phyloP scores from a whole-genome alignment of 2,888 invertebrate species.

The Noctua comes region DNA sequence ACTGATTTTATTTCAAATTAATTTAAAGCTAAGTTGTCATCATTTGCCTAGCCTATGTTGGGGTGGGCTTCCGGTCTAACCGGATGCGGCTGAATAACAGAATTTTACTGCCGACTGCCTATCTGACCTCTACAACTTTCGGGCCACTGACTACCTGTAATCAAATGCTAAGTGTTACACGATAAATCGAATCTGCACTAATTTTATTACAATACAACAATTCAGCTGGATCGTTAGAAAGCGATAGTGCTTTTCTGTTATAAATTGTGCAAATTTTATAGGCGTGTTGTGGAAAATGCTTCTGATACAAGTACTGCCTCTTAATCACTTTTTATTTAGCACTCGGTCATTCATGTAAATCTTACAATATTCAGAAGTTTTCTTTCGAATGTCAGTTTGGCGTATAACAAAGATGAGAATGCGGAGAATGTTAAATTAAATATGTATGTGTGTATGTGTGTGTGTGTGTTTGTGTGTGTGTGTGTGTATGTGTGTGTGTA shows the following conservation, averaged over 20 bases:
- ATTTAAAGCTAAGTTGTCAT: neutral
- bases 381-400: neutral
- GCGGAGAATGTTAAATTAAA: constrained; percentile 55
- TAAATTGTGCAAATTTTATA: constrained; percentile 21
- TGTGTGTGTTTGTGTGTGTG: no score
- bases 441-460: no score
- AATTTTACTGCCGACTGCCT: neutral
- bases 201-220: neutral
- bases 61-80: neutral
- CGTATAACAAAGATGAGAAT: constrained; percentile 28
- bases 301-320: neutral
- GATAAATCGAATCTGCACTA: neutral
- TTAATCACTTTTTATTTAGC: constrained; percentile 7
- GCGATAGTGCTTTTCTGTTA: neutral
- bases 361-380: neutral
- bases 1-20: neutral
- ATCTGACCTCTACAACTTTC: neutral
- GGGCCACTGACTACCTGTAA: neutral
- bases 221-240: neutral
- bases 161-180: neutral
- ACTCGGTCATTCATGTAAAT: neutral
- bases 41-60: neutral
- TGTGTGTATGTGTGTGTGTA: no score
- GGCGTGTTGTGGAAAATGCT: constrained; percentile 2
- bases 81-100: neutral